A percentile compares a stretch with the other conserved stretches of the same genome.
These are phyloP conservation scores for Platycercus adscitus DNA, from an alignment of 2,113 vertebrate genomes.

Conservation along the genomic window DNA sequence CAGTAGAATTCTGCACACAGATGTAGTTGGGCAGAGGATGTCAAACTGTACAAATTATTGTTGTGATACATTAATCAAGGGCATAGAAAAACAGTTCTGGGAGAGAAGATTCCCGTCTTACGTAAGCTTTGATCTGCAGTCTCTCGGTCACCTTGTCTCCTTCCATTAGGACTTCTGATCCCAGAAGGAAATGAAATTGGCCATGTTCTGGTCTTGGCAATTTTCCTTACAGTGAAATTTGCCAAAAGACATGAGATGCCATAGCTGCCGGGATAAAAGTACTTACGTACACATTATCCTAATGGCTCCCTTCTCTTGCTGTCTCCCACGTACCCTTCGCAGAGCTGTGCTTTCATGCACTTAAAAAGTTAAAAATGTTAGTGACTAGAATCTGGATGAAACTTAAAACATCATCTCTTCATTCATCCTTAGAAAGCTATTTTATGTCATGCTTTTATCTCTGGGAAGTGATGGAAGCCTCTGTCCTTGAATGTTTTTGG, in stretches of 20 bases:
- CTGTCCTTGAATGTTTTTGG: not conserved
- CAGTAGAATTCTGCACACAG: conserved; percentile 20
- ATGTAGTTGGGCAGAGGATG: not conserved
- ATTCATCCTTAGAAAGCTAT: not conserved
- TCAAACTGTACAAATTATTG: conserved; percentile 14
- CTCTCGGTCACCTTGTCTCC: conserved; percentile 29
- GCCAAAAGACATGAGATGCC: not conserved
- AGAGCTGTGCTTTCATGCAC: not conserved
- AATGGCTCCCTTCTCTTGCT: not conserved
- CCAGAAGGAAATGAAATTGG: conserved; percentile 14
- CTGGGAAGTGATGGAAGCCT: not conserved
- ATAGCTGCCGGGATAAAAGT: not conserved
- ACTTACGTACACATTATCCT: not conserved
- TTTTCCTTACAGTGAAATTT: conserved; percentile 4
- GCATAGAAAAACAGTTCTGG: not conserved
- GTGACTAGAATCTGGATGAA: not conserved
- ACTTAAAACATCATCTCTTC: not conserved
- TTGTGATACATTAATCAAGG: conserved; percentile 6
- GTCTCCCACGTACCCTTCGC: fast-evolving
- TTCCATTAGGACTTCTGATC: conserved; percentile 40
- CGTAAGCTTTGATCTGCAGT: conserved; percentile 21
- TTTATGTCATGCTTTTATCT: not conserved
- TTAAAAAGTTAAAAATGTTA: not conserved
- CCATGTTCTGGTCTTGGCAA: not conserved
- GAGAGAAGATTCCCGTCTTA: conserved; percentile 13